phyloP scores from a whole-genome alignment of 2,888 invertebrate species.

The Protophormia terraenovae region DNA sequence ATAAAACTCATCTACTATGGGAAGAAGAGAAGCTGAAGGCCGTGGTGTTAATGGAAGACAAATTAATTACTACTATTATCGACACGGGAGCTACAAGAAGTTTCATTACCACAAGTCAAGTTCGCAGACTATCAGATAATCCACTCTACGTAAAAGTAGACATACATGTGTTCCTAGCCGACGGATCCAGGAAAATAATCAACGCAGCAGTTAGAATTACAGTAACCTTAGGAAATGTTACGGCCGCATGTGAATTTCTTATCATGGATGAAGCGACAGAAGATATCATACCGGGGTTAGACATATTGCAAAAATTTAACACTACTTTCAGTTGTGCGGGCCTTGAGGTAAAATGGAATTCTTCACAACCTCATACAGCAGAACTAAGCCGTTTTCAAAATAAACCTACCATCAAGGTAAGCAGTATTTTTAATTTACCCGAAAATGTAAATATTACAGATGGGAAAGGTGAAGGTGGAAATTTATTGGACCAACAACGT shows the following conservation, averaged over 20 bases:
- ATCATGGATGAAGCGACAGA: neutral
- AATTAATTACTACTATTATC: neutral
- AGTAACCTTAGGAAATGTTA: neutral
- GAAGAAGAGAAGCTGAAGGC: neutral
- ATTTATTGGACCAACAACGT: neutral
- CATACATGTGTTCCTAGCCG: neutral
- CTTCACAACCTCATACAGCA: neutral
- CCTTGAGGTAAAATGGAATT: neutral
- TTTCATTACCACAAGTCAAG: neutral
- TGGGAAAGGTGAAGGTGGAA: neutral
- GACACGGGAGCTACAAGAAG: constrained; percentile 1
- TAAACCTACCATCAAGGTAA: too few species aligned
- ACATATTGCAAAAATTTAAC: neutral
- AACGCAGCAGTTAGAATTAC: neutral
- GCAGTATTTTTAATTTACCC: neutral
- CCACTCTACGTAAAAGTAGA: neutral
- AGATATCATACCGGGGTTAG: neutral
- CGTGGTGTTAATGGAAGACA: neutral
- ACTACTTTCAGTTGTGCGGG: neutral
- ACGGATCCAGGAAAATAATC: neutral
- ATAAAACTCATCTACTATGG: neutral
- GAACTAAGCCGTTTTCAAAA: neutral
- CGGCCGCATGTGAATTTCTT: neutral
- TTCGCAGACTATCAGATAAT: neutral
- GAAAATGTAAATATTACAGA: neutral